Evolutionary conservation across 2,113 vertebrate species (phyloP), one percentile per base, ranked within the genome.

Genomic region (Anoplopoma fimbria): DNA sequence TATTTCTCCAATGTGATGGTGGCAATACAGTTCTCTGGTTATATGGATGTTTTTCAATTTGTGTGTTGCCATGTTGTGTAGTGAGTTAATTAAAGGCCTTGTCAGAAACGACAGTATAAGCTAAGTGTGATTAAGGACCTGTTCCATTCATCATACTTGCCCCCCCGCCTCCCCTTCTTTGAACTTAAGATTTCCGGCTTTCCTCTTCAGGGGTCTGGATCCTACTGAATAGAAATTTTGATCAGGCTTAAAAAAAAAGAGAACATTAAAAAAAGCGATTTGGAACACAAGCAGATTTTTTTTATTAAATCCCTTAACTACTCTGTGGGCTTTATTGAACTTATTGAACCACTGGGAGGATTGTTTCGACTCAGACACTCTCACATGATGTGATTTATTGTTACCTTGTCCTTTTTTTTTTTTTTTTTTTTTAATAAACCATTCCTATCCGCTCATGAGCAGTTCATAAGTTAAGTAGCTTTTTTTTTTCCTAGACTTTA

Each of bases 11-110:
- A 38, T n/a, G 2, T 40, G 61, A 29, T 45, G 6, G n/a, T 17
- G 12, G 6, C n/a, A 21, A 4, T 49, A 36, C 23, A 60, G 8
- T 21, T 25, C 27, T 10, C 21, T 60, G 47, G 29, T 60, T n/a
- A 13, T 47, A 14, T 65, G 42, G 45, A 29, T 53, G 51, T 23
- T 57, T 81, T 82, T 60, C 27, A 80, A 68, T 65, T 61, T 58
- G 62, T 69, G 69, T 17, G 75, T 77, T n/a, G 74, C 21, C 69
- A 81, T 65, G 51, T 49, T 58, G 23, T 68, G 25, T 29, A 6
- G 36, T 45, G 27, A 70, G 77, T 71, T 83, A 81, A 89, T 86
- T 81, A 83, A 77, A 81, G 81, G 53, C 81, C 31, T 55, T 38
- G 38, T 42, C 33, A 51, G 36, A 75, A 80, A 73, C 2, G 7